phyloP scores from a whole-genome alignment of 1,140 invertebrate species.

The Plodia interpunctella region DNA sequence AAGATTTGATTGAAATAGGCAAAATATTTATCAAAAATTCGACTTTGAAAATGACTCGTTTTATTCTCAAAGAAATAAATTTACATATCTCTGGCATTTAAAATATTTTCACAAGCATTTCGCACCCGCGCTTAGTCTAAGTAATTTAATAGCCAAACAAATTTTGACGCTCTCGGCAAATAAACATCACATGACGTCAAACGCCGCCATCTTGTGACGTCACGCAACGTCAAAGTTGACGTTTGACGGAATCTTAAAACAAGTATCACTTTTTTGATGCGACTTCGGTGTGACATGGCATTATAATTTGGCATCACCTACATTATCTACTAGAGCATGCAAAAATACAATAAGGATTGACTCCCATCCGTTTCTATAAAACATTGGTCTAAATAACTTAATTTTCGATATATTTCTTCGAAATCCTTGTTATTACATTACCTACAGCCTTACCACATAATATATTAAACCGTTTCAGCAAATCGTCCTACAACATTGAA shows the following conservation, averaged over 20 bases:
- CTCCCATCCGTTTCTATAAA: too few relatives aligned
- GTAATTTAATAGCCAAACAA: not conserved
- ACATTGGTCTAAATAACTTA: not conserved
- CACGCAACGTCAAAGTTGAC: not conserved
- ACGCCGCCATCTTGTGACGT: constrained; percentile 4
- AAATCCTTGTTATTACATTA: not conserved
- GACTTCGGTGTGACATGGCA: constrained; percentile 5
- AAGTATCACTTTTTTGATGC: constrained; percentile 5
- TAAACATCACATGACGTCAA: not conserved
- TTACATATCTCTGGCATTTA: too few relatives aligned
- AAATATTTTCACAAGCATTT: not conserved
- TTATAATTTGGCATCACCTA: constrained; percentile 2
- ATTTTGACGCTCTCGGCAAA: not conserved
- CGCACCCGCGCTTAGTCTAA: not conserved
- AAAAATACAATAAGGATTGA: not conserved
- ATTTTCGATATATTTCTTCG: not conserved
- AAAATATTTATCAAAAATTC: too few relatives aligned
- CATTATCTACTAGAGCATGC: not conserved
- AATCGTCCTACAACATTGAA: not conserved
- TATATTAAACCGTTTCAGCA: not conserved
- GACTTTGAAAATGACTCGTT: too few relatives aligned
- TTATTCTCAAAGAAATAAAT: too few relatives aligned
- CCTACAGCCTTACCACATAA: not conserved
- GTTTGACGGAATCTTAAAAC: constrained; percentile 3
- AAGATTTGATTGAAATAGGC: not conserved